These are phyloP conservation scores for Turnix velox DNA, from an alignment of 2,113 vertebrate species.

Conservation along the genomic window DNA sequence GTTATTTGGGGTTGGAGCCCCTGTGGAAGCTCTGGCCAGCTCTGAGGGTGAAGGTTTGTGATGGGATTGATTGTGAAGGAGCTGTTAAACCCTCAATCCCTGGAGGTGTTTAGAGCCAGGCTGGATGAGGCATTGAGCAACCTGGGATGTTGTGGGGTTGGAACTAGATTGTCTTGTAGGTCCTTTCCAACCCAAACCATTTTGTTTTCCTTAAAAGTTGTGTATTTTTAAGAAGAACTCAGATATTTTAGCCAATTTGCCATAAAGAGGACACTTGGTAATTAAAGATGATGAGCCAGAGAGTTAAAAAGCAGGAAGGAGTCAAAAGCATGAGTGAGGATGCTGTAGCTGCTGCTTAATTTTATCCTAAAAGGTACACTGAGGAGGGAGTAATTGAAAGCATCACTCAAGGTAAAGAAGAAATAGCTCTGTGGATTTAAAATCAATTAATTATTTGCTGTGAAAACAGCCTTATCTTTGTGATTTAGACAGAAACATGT, in stretches of 20 bases:
- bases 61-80: no score
- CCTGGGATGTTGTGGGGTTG: no score
- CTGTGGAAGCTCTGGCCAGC: no score
- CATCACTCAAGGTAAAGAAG: background rate
- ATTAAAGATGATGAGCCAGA: no score
- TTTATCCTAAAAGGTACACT: background rate
- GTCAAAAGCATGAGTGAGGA: background rate
- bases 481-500: background rate
- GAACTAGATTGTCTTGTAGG: no score
- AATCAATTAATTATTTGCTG: background rate
- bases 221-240: rapidly evolving
- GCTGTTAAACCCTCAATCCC: no score
- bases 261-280: rapidly evolving
- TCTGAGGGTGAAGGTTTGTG: no score
- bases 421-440: background rate
- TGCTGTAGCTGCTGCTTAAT: rapidly evolving
- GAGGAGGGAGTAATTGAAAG: background rate
- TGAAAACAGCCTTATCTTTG: background rate
- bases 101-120: no score
- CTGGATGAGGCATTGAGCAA: no score
- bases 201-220: no score
- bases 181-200: no score
- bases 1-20: no score
- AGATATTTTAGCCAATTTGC: background rate
- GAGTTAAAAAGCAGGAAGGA: background rate